Evolutionary conservation across 1,140 invertebrate genomes (phyloP).

Genomic region (Wiebesia pumilae): DNA sequence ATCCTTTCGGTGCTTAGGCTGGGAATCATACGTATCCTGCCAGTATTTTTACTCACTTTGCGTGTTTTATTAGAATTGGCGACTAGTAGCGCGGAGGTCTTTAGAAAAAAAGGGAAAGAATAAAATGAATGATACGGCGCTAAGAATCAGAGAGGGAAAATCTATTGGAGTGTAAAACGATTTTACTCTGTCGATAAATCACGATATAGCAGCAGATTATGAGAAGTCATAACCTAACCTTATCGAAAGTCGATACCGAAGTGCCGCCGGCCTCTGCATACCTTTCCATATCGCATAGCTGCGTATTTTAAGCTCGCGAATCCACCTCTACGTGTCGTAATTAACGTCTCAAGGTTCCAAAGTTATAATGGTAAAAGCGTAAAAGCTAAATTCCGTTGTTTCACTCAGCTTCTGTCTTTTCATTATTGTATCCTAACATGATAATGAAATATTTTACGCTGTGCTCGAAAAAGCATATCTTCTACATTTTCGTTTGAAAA

Average conservation of each 20-base stretch:
- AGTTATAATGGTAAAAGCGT: slow-evolving; percentile 6
- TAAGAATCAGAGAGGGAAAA: neutral
- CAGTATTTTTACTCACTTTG: neutral
- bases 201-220: slow-evolving; percentile 33
- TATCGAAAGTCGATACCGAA: slow-evolving; percentile 43
- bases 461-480: too few species aligned
- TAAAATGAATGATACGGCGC: slow-evolving; percentile 17
- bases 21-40: too few species aligned
- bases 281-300: neutral
- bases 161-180: slow-evolving; percentile 33
- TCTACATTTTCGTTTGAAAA: too few species aligned
- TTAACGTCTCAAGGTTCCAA: slow-evolving; percentile 8
- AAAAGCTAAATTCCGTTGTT: neutral
- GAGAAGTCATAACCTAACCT: slow-evolving; percentile 42
- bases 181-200: slow-evolving; percentile 32
- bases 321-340: neutral
- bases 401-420: neutral
- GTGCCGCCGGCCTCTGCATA: neutral
- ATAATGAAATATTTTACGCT: neutral
- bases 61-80: neutral
- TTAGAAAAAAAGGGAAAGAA: neutral
- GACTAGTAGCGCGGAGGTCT: too few species aligned
- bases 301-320: neutral
- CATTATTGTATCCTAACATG: neutral
- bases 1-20: too few species aligned